A percentile compares a stretch with the other conserved stretches of the same genome.
Evolutionary conservation across 2,113 vertebrate genomes (phyloP).

Genomic region (Vimba vimba): DNA sequence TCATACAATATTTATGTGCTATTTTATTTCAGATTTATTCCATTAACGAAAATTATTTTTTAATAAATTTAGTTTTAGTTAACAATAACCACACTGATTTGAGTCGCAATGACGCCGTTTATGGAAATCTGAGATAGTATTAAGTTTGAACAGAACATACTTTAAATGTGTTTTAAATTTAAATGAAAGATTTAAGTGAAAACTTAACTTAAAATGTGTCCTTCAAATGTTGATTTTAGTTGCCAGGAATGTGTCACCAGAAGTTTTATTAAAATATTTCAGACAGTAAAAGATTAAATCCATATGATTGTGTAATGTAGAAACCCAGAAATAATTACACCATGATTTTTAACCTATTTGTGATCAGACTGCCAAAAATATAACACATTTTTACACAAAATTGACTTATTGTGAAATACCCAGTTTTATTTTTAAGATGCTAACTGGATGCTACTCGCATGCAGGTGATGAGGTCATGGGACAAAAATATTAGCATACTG

Average conservation of each 20-base stretch:
- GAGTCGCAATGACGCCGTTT: no score
- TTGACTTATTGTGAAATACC: background rate
- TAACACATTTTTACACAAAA: background rate
- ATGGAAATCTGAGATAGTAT: no score
- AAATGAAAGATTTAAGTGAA: no score
- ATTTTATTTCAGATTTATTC: background rate
- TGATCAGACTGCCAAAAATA: background rate
- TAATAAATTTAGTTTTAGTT: no score
- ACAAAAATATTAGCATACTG: background rate
- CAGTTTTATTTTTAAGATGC: background rate
- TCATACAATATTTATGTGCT: background rate
- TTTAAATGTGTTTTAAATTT: no score
- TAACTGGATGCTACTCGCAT: background rate
- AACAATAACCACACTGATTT: no score
- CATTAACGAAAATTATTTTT: no score
- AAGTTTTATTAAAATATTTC: background rate
- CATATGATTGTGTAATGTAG: background rate
- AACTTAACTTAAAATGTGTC: background rate
- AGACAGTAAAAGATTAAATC: background rate
- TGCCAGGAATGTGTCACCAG: background rate
- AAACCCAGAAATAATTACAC: background rate
- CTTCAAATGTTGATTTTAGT: background rate
- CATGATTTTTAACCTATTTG: background rate
- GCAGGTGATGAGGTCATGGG: background rate
- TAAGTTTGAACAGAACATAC: no score